Base-by-base conservation (phyloP, 1,140 invertebrate species). In the Lucilia cuprina region DNA sequence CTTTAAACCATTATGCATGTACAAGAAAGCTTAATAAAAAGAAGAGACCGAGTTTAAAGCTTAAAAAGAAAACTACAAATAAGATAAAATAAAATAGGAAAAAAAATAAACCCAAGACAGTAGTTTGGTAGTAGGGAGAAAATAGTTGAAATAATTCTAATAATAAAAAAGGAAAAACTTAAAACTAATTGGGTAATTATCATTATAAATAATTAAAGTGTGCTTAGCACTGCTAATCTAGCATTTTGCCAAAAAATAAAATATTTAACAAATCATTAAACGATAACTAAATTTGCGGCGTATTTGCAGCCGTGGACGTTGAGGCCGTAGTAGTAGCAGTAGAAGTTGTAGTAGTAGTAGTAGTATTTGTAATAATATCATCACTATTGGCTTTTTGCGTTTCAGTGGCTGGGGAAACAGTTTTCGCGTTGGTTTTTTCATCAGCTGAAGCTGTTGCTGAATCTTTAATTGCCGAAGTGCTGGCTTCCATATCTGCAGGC, bases 241-340 rank as follows among this genome's bases (percentile, higher is more conserved):
- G 83, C 83, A 88, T 86, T 84, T 90, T 90, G 82, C 89, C 89
- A 85, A 90, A 90, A 88, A 90, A 90, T 77, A 90, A 88, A 88
- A 90, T 90, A 87, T 87, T 90, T 83, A 90, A 87, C 89, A 90
- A 90, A 88, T 90, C 89, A 86, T 90, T 90, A 84, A 90, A 90
- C 86, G 89, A 90, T 88, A 90, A 90, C 89, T 90, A 90, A 86
- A 90, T 90, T 86, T 90, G 89, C 86, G 87, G 89, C 65, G 89
- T 70, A 84, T 82, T 86, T 86, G 86, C 86, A 49, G 89, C 86
- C 25, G 89, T 87, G 85, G 88, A 86, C 35, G 89, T 88, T 4
- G 88, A 84, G 74, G 89, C 87, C 78, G 87, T 87, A 85, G 86
- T 87, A 13, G 55, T 77, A 55, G 84, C 25, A 10, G 74, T 83